These are phyloP conservation scores for Harpegnathos saltator DNA, from an alignment of 1,140 invertebrate species.

Conservation along the genomic window DNA sequence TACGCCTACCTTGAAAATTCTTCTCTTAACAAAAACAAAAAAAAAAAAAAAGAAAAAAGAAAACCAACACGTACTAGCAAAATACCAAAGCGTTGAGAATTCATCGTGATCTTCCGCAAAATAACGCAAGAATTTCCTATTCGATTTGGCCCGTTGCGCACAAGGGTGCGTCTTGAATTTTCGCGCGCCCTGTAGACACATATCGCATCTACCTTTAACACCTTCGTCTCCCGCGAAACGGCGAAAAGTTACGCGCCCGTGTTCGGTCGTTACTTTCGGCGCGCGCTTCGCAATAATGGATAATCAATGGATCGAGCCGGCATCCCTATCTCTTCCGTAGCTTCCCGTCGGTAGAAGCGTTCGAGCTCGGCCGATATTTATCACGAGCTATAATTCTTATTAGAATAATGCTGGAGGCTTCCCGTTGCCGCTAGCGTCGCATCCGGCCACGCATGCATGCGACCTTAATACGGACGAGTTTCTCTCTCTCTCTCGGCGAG, in stretches of 20 bases:
- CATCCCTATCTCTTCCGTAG: slow-evolving; percentile 43
- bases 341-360: slow-evolving; percentile 18
- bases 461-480: slow-evolving; percentile 44
- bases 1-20: too few species aligned
- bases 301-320: slow-evolving; percentile 51
- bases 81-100: too few species aligned
- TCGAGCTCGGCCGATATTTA: slow-evolving; percentile 30
- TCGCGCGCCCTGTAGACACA: neutral
- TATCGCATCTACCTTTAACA: neutral
- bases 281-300: slow-evolving; percentile 40
- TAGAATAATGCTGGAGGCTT: slow-evolving; percentile 54
- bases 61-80: too few species aligned
- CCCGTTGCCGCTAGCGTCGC: slow-evolving; percentile 14
- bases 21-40: too few species aligned
- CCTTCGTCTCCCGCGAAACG: neutral
- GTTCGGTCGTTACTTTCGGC: slow-evolving; percentile 29
- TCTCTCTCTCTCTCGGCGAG: neutral
- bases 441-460: slow-evolving; percentile 27
- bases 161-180: too few species aligned
- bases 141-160: too few species aligned
- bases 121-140: too few species aligned
- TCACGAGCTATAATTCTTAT: slow-evolving; percentile 57
- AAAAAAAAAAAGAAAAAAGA: too few species aligned
- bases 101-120: too few species aligned
- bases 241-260: slow-evolving; percentile 10